These are phyloP conservation scores for Tineola bisselliella DNA, from an alignment of 2,888 invertebrate species.

Conservation along the genomic window DNA sequence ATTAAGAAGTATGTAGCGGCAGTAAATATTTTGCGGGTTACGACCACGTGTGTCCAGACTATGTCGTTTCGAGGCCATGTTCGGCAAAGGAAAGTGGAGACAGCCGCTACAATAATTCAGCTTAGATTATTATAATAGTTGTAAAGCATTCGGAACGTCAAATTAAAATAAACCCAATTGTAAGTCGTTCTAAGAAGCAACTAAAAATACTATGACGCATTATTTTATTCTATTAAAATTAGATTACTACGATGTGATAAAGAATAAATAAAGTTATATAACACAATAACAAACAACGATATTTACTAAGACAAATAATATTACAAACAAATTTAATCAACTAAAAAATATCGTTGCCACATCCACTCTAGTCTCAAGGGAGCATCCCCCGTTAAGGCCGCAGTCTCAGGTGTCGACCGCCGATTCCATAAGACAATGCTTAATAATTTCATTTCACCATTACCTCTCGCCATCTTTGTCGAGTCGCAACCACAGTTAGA, in stretches of 20 bases:
- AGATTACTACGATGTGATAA: neutral
- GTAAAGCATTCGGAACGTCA: too few species aligned
- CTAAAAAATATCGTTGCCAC: slow-evolving; percentile 23
- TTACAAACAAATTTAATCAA: neutral
- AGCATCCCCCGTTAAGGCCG: slow-evolving; percentile 17
- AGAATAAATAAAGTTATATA: neutral
- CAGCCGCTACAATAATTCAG: too few species aligned
- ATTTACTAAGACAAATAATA: neutral
- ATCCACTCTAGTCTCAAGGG: slow-evolving; percentile 43
- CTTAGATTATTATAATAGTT: too few species aligned
- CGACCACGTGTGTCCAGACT: too few species aligned
- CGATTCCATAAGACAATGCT: slow-evolving; percentile 68
- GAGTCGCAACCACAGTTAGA: slow-evolving; percentile 59
- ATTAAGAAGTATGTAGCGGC: too few species aligned
- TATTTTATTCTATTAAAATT: too few species aligned
- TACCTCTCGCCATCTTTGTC: slow-evolving; percentile 63
- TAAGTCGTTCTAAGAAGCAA: too few species aligned
- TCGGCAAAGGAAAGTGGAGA: too few species aligned
- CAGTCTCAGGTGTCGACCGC: slow-evolving; percentile 66
- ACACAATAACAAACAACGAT: neutral
- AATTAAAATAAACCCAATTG: too few species aligned
- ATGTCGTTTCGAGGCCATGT: too few species aligned
- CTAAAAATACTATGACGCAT: too few species aligned
- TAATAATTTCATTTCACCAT: slow-evolving; percentile 69
- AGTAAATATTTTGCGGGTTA: too few species aligned